These are phyloP conservation scores for Asarcornis scutulata DNA, from an alignment of 2,113 vertebrate genomes.

Conservation along the genomic window DNA sequence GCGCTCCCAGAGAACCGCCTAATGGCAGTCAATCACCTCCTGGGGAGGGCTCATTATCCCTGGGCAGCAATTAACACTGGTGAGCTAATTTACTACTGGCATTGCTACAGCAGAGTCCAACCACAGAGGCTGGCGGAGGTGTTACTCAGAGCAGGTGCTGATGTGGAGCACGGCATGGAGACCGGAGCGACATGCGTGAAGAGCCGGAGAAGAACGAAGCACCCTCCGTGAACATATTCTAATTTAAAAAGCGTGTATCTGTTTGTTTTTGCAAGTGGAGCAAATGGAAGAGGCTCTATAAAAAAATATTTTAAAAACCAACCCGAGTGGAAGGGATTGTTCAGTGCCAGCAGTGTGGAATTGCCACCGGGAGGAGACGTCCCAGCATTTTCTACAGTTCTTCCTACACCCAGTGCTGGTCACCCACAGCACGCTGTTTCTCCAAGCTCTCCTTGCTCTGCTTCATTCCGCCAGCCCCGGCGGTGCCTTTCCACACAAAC, in stretches of 20 bases:
- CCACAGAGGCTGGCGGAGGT: not conserved
- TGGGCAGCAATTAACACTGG: not conserved
- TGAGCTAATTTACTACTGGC: not conserved
- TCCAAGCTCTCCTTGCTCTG: not conserved
- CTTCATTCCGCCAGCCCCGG: not conserved
- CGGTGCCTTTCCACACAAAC: not conserved
- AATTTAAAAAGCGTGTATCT: not conserved
- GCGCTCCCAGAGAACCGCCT: rapidly evolving
- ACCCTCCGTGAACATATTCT: not conserved
- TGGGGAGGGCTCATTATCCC: not conserved
- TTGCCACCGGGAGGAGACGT: not conserved
- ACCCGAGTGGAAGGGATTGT: not conserved
- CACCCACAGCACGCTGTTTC: not conserved
- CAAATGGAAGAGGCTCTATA: not conserved
- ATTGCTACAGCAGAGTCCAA: not conserved
- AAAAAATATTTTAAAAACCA: not conserved
- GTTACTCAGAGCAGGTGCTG: not conserved
- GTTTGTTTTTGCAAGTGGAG: not conserved
- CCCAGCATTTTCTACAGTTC: not conserved
- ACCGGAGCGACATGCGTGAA: not conserved
- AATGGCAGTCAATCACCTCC: rapidly evolving
- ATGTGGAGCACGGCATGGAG: not conserved
- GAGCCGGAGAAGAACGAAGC: not conserved
- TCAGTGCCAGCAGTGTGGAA: not conserved
- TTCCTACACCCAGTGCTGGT: not conserved